A percentile compares a stretch with the other conserved stretches of the same genome.
These are phyloP conservation scores for Julus scanicus DNA, from an alignment of 2,888 invertebrate species.

Conservation along the genomic window DNA sequence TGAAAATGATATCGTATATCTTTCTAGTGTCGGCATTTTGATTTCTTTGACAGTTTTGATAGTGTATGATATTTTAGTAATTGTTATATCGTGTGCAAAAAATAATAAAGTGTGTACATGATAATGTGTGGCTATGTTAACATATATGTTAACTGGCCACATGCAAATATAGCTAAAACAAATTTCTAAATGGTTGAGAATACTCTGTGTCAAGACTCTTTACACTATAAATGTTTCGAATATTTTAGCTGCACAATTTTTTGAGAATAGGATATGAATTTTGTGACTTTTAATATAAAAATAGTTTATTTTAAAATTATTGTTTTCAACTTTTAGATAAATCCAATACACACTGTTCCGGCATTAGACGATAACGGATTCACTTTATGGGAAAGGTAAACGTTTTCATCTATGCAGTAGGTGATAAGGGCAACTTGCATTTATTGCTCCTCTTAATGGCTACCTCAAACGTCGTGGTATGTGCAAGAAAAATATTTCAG, in stretches of 20 bases:
- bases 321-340: slow-evolving; percentile 61
- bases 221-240: no score
- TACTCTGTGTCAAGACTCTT: background rate
- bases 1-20: background rate
- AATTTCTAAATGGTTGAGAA: background rate
- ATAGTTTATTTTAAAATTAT: no score
- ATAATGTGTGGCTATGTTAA: no score
- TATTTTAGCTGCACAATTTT: background rate
- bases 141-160: background rate
- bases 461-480: background rate
- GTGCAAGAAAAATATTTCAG: background rate
- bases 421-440: background rate
- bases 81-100: background rate
- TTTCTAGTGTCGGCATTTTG: background rate
- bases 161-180: background rate
- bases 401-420: background rate
- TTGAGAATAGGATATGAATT: no score
- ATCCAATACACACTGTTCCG: slow-evolving; percentile 69
- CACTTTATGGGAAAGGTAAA: slow-evolving; percentile 68
- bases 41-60: background rate
- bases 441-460: background rate
- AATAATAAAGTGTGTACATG: background rate
- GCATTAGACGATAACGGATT: slow-evolving; percentile 70
- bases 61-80: background rate
- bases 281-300: no score